Percentiles rank a stretch among this genome's conserved stretches.
Evolutionary conservation across 1,140 invertebrate genomes (phyloP).

Genomic region (Dreissena rostriformis): DNA sequence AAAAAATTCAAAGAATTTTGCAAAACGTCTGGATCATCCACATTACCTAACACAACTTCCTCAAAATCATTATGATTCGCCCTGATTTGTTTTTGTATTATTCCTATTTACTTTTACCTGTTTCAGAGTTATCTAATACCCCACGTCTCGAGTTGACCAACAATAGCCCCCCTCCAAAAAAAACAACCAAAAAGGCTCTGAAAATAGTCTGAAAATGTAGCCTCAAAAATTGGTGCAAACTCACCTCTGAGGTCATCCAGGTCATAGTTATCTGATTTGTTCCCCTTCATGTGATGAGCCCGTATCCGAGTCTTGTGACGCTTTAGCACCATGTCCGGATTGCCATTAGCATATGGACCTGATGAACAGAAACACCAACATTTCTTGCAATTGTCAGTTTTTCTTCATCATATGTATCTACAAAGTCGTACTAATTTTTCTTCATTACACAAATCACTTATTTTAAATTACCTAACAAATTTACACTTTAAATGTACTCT

Average conservation of each 20-base stretch:
- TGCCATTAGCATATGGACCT: conserved; percentile 67
- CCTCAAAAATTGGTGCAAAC: background rate
- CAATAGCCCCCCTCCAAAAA: background rate
- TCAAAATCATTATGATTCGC: no score
- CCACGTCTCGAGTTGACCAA: no score
- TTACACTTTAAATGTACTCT: no score
- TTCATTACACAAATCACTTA: no score
- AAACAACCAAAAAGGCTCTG: background rate
- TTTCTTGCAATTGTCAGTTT: no score
- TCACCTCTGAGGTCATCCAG: conserved; percentile 45
- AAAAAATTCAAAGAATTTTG: no score
- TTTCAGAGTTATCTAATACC: background rate
- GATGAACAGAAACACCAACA: no score
- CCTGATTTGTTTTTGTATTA: background rate
- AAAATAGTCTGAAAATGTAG: background rate
- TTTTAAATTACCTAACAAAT: no score
- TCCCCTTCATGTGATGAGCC: conserved; percentile 56
- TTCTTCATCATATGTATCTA: no score
- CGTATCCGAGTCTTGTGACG: conserved; percentile 61
- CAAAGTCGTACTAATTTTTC: no score
- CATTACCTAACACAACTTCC: no score
- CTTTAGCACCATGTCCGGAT: conserved; percentile 68
- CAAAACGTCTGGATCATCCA: no score
- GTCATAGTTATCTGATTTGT: conserved; percentile 45
- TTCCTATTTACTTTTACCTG: background rate